phyloP scores from a whole-genome alignment of 2,888 invertebrate species.

The Nipponacmea schrenckii region DNA sequence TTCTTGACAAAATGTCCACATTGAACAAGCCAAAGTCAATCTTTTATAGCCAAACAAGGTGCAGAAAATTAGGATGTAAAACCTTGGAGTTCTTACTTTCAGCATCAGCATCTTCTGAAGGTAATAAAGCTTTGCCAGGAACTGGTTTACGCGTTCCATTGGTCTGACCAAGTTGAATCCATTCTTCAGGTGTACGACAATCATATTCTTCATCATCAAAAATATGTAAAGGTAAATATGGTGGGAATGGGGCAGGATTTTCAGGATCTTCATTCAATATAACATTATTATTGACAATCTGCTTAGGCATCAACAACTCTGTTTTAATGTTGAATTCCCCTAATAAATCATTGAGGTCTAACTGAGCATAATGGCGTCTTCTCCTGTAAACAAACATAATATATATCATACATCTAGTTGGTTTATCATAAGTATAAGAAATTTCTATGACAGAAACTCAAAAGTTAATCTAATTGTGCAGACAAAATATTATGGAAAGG shows the following conservation, averaged over 20 bases:
- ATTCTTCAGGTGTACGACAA: conserved; percentile 77
- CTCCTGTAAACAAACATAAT: conserved; percentile 51
- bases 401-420: background rate
- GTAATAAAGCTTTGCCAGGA: conserved; percentile 79
- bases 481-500: no score
- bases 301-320: conserved; percentile 64
- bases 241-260: conserved; percentile 66
- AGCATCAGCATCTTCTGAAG: conserved; percentile 65
- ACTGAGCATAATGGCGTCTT: conserved; percentile 58
- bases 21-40: no score
- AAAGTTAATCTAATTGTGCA: no score
- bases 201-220: conserved; percentile 78
- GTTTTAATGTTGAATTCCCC: conserved; percentile 53
- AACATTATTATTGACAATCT: conserved; percentile 42
- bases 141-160: conserved; percentile 79
- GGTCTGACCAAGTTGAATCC: conserved; percentile 79
- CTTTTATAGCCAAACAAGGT: no score
- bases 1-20: no score
- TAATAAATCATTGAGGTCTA: conserved; percentile 60
- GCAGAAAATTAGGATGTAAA: no score
- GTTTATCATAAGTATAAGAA: background rate
- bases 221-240: conserved; percentile 74
- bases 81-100: conserved; percentile 39
- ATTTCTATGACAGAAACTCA: no score
- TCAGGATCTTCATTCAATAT: conserved; percentile 55